Conservation (phyloP, 1,140 invertebrate species). For the Brachionus rotundiformis region DNA sequence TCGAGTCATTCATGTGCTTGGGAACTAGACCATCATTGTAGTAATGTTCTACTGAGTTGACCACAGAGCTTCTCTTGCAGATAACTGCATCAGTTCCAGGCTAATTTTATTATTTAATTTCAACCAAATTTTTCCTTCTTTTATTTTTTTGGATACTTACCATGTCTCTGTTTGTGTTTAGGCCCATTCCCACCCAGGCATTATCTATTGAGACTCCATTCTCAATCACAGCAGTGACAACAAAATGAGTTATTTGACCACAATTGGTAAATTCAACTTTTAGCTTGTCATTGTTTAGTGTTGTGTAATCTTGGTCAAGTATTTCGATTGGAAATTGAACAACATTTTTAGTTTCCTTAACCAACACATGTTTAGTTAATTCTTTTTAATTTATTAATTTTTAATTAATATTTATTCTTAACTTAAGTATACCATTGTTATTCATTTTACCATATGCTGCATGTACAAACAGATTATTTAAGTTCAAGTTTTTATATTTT, state of each 20-base stretch:
- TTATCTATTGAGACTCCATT: neutral
- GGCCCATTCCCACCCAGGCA: neutral
- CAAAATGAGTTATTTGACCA: conserved; percentile 2
- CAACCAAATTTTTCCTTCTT: neutral
- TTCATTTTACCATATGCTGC: neutral
- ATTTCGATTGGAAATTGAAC: neutral
- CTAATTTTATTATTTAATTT: neutral
- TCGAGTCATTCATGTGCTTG: neutral
- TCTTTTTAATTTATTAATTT: neutral
- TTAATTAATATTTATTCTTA: neutral
- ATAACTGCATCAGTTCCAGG: neutral
- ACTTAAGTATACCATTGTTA: neutral
- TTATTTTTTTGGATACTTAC: neutral
- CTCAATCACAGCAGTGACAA: neutral
- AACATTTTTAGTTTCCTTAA: neutral
- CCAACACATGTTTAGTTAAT: neutral
- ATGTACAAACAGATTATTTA: neutral
- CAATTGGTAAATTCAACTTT: neutral
- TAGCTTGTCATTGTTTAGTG: neutral
- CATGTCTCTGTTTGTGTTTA: neutral
- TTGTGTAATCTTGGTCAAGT: neutral
- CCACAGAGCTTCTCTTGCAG: neutral
- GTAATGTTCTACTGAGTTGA: neutral
- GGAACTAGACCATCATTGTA: neutral
- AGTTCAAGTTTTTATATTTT: neutral